phyloP scores from a whole-genome alignment of 2,113 vertebrate genomes.

The Periophthalmodon schlosseri region DNA sequence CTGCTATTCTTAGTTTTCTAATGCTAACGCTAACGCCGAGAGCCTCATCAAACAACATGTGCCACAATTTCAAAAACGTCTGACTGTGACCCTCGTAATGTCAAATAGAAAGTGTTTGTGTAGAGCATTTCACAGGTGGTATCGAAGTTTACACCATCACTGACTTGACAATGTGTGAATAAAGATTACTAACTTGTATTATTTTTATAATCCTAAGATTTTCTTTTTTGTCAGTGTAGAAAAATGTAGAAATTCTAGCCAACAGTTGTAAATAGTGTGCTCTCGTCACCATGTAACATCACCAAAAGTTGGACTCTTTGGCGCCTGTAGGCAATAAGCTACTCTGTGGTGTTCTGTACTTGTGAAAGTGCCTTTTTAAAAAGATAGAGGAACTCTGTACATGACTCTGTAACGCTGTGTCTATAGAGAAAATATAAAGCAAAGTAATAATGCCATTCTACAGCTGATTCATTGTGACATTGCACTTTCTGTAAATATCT shows the following conservation, averaged over 20 bases:
- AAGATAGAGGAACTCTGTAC: conserved; percentile 85
- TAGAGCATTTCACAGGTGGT: conserved; percentile 34
- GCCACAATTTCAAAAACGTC: conserved; percentile 14
- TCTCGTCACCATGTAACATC: conserved; percentile 57
- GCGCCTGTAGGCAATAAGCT: conserved; percentile 84
- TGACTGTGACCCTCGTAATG: conserved; percentile 19
- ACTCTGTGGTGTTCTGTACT: conserved; percentile 85
- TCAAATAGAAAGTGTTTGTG: conserved; percentile 24
- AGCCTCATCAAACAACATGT: conserved; percentile 26
- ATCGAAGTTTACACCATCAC: conserved; percentile 59
- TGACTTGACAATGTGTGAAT: conserved; percentile 57
- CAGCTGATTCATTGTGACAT: conserved; percentile 86
- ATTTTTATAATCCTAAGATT: conserved; percentile 55
- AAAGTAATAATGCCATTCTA: conserved; percentile 71
- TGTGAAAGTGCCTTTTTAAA: conserved; percentile 98
- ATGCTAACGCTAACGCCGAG: conserved; percentile 23
- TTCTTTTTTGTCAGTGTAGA: conserved; percentile 45
- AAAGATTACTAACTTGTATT: conserved; percentile 64
- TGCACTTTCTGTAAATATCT: conserved; percentile 98
- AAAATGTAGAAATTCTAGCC: conserved; percentile 39
- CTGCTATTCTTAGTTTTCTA: neutral
- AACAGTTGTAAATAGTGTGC: conserved; percentile 48
- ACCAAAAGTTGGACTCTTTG: conserved; percentile 77
- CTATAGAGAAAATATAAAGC: conserved; percentile 47
- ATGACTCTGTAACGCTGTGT: conserved; percentile 60